These are phyloP conservation scores for Gallinago paraguaiae DNA, from an alignment of 2,113 vertebrate genomes.

Conservation along the genomic window DNA sequence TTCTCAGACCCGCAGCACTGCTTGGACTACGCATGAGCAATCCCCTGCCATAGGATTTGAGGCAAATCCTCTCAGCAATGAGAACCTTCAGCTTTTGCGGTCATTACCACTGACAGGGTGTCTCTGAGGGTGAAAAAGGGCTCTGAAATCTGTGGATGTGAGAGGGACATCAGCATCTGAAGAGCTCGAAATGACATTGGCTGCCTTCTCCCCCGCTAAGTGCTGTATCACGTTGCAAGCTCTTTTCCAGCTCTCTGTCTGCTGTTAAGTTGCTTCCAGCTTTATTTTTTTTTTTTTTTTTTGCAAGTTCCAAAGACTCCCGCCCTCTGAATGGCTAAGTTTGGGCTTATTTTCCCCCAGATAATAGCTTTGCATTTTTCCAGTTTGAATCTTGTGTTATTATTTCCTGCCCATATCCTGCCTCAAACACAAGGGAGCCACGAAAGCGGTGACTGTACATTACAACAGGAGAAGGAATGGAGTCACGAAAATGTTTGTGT, in stretches of 20 bases:
- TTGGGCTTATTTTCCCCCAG: conserved; percentile 62
- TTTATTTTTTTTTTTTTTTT: conserved; percentile 3
- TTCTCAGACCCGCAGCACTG: background rate
- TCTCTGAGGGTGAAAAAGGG: background rate
- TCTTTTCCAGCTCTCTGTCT: background rate
- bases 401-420: conserved; percentile 69
- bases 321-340: conserved; percentile 39
- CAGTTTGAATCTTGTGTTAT: conserved; percentile 53
- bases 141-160: background rate
- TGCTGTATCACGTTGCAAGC: background rate
- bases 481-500: background rate
- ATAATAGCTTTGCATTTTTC: conserved; percentile 66
- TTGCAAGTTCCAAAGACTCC: conserved; percentile 34
- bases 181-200: background rate
- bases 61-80: background rate
- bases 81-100: background rate
- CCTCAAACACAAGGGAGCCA: conserved; percentile 41
- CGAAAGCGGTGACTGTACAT: conserved; percentile 40
- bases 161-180: background rate
- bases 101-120: background rate
- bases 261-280: conserved; percentile 5
- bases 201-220: background rate
- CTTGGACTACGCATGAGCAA: background rate
- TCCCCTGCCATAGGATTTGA: background rate
- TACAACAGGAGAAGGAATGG: conserved; percentile 25